Conservation (phyloP, 2,113 vertebrate species). For the Myrmecophaga tridactyla region DNA sequence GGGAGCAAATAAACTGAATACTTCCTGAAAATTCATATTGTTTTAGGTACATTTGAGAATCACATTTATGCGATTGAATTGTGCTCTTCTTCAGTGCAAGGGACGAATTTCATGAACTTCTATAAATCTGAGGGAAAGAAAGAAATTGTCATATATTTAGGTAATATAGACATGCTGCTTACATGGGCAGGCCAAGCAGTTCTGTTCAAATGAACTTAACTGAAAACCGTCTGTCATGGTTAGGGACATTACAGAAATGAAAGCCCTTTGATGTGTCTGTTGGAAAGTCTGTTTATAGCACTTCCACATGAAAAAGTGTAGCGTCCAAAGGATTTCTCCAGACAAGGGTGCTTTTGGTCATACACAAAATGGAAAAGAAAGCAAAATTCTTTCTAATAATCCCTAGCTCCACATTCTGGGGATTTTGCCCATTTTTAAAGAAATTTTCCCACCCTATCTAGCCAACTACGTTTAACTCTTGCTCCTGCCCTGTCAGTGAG, state of each 20-base stretch:
- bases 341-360: neutral
- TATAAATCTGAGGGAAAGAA: constrained; percentile 47
- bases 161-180: constrained; percentile 43
- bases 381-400: neutral
- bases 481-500: neutral
- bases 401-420: neutral
- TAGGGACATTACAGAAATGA: constrained; percentile 51
- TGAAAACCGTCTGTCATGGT: constrained; percentile 62
- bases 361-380: neutral
- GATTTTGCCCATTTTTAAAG: neutral
- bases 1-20: constrained; percentile 32
- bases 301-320: constrained; percentile 38
- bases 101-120: constrained; percentile 45
- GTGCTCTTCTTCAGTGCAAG: neutral
- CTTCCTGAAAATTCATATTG: neutral
- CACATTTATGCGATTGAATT: constrained; percentile 13
- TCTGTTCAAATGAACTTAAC: constrained; percentile 54
- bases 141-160: constrained; percentile 58
- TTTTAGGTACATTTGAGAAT: constrained; percentile 46
- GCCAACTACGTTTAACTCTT: neutral
- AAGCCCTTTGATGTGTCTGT: constrained; percentile 56
- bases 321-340: constrained; percentile 26
- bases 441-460: neutral
- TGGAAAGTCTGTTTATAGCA: constrained; percentile 11
- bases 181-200: constrained; percentile 42